Conservation (phyloP, 2,797 vertebrate species). For the Nothura maculosa region DNA sequence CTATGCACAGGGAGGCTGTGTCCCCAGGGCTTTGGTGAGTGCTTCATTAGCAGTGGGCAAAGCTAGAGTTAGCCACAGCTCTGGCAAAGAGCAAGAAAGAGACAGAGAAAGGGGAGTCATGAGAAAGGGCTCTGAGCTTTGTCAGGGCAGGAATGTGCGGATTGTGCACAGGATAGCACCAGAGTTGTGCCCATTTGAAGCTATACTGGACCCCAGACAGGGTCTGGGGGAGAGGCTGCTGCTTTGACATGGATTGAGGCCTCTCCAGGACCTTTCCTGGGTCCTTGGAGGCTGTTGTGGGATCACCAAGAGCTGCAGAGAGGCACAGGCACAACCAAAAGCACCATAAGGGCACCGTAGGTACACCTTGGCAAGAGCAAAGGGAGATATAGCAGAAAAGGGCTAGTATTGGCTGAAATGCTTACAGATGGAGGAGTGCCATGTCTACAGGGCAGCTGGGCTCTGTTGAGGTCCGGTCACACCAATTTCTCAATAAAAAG, state of each 20-base stretch:
- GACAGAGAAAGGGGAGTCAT: not conserved
- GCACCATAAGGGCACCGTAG: not conserved
- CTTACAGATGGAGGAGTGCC: not conserved
- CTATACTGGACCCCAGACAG: not conserved
- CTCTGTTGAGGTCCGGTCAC: not conserved
- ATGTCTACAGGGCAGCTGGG: not conserved
- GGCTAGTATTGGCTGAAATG: not conserved
- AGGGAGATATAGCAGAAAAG: not conserved
- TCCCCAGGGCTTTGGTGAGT: slow-evolving; percentile 19
- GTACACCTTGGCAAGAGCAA: not conserved
- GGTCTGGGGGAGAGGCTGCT: not conserved
- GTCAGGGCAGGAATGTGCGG: not conserved
- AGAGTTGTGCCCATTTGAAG: not conserved
- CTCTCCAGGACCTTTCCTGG: not conserved
- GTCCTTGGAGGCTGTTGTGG: not conserved
- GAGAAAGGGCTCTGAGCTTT: not conserved
- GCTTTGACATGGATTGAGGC: not conserved
- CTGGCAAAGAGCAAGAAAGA: not conserved
- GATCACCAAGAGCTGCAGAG: not conserved
- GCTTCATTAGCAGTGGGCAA: not conserved
- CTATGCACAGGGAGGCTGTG: fast-evolving
- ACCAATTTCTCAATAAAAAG: not conserved
- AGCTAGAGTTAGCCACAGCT: not conserved
- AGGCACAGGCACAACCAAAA: not conserved
- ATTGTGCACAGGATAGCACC: not conserved